Evolutionary conservation across 2,797 vertebrate species (phyloP), one percentile per base, ranked within the genome.

Genomic region (Nyctibius grandis): DNA sequence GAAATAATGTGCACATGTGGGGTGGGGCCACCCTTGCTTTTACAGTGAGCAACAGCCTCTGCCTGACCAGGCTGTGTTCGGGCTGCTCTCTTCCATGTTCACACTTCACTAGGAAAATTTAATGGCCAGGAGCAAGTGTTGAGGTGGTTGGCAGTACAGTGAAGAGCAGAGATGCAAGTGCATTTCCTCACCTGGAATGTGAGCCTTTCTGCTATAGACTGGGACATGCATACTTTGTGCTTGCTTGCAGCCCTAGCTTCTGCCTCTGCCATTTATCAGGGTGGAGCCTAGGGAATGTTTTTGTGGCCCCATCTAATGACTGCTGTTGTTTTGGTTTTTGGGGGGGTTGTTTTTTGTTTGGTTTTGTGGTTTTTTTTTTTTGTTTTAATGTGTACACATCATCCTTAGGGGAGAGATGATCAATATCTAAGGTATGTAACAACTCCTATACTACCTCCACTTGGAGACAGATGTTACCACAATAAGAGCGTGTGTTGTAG

Each of bases 361-460:
- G 20, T 36, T 57, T 36, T 33, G n/a, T 33, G 16, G 23, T 42
- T 48, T 61, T 28, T 67, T 72, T 69, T 57, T n/a, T 36, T 44
- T 11, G 56, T 85, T 54, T 57, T 60, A 40, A 78, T 1, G 29
- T 36, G 5, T 40, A 81, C 31, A 50, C 31, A 50, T 53, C 12
- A 45, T 89, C 77, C 70, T 77, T 64, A 74, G 44, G 23, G 56
- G 68, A 85, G 63, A 76, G 38, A 56, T 93, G 88, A 93, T 92
- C 44, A 38, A 38, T 85, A 83, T 59, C 28, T 64, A 51, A 85
- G 64, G 92, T 56, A 96, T 92, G 92, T 74, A 85, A 76, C 47
- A 89, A 87, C 70, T 79, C 77, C 33, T 73, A n/a, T 59, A 36
- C 29, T 51, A 48, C 74, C 33, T 87, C 86, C 34, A 9, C 38